phyloP scores from a whole-genome alignment of 2,797 vertebrate genomes.

The Anabas testudineus region DNA sequence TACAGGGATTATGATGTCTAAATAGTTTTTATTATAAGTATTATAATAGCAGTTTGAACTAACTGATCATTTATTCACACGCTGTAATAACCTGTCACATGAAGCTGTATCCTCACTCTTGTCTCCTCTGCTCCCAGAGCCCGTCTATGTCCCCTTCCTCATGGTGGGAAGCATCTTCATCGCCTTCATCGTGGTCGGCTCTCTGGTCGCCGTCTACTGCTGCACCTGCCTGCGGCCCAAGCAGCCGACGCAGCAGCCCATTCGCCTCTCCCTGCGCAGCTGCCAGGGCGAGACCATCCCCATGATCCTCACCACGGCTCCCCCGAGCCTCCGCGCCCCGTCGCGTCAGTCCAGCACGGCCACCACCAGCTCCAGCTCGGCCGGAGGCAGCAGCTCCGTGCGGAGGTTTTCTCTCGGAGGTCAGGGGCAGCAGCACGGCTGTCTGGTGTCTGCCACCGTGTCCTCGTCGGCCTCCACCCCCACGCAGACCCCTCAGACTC shows the following conservation, averaged over 20 bases:
- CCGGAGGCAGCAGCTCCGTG: conserved; percentile 88
- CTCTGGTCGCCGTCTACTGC: conserved; percentile 95
- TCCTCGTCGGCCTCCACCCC: conserved; percentile 86
- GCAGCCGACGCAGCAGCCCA: conserved; percentile 91
- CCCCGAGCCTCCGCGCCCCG: conserved; percentile 87
- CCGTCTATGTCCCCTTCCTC: conserved; percentile 96
- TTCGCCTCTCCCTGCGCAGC: conserved; percentile 94
- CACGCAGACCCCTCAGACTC: conserved; percentile 79
- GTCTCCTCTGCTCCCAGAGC: conserved; percentile 83
- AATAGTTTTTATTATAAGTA: too few relatives aligned
- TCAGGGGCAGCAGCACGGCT: conserved; percentile 76
- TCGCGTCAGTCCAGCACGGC: conserved; percentile 96
- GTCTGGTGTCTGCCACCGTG: conserved; percentile 82
- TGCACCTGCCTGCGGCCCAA: conserved; percentile 97
- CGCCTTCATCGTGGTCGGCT: conserved; percentile 95
- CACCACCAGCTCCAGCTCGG: conserved; percentile 94
- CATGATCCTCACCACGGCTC: conserved; percentile 93
- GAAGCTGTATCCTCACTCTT: neutral
- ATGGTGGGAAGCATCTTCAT: conserved; percentile 98
- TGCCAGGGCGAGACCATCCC: conserved; percentile 97
- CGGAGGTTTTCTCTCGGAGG: conserved; percentile 89
- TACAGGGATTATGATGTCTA: too few relatives aligned
- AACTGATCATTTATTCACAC: too few relatives aligned
- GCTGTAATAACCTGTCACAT: too few relatives aligned
- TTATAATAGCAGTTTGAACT: too few relatives aligned